Evolutionary conservation across 2,888 invertebrate species (phyloP).

Genomic region (Diarsia dahlii): DNA sequence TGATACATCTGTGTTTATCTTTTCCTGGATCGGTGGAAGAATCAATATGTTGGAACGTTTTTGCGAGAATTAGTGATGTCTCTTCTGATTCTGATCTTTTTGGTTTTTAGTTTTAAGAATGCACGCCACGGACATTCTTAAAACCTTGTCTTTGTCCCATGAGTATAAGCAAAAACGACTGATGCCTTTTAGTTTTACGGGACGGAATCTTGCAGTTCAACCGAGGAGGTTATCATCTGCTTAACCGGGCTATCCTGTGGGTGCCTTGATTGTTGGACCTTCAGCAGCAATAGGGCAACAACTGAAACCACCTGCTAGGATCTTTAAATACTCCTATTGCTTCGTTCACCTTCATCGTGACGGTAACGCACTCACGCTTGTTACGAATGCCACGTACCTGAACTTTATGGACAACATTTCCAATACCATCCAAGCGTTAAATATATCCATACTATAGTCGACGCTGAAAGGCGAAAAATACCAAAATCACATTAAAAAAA

Average conservation of each 20-base stretch:
- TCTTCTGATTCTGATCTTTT: background rate
- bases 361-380: background rate
- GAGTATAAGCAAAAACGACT: too few species aligned
- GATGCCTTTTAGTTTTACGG: too few species aligned
- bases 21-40: slow-evolving; percentile 10
- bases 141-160: too few species aligned
- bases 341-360: background rate
- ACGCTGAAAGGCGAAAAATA: too few species aligned
- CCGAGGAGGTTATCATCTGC: too few species aligned
- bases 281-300: too few species aligned
- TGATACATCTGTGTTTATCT: slow-evolving; percentile 30
- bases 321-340: background rate
- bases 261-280: too few species aligned
- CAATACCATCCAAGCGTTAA: background rate
- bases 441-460: background rate
- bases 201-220: too few species aligned
- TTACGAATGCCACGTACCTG: background rate
- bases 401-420: background rate
- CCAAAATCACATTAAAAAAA: too few species aligned
- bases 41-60: slow-evolving; percentile 21
- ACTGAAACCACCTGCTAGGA: background rate
- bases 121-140: too few species aligned
- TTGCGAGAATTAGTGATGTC: background rate
- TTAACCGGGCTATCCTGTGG: too few species aligned
- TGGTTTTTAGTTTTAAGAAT: background rate